phyloP scores from a whole-genome alignment of 2,797 vertebrate species.

The Dendrocincla tyrannina region DNA sequence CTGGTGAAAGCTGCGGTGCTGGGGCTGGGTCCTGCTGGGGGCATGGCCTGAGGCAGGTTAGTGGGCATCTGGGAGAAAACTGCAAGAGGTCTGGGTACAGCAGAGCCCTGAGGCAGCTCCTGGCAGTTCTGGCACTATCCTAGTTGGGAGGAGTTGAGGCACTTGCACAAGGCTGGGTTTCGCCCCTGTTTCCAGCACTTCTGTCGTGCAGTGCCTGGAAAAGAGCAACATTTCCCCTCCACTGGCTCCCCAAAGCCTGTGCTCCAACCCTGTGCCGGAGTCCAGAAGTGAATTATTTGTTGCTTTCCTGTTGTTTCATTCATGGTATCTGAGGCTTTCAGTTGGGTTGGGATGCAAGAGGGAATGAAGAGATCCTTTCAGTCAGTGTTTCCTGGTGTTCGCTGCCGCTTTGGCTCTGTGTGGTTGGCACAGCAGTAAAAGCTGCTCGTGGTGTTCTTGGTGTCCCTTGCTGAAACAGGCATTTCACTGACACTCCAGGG shows the following conservation, averaged over 20 bases:
- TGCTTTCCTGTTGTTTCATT: not conserved
- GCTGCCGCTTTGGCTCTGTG: not conserved
- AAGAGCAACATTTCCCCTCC: fast-evolving
- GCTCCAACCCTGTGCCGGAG: not conserved
- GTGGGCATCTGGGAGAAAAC: not conserved
- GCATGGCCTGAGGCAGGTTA: fast-evolving
- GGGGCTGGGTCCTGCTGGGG: not conserved
- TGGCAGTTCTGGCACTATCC: fast-evolving
- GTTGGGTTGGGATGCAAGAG: not conserved
- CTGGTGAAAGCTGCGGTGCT: not conserved
- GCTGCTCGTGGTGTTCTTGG: not conserved
- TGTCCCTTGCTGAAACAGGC: not conserved
- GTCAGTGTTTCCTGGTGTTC: not conserved
- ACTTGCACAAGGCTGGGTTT: not conserved
- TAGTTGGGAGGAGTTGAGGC: too few species aligned
- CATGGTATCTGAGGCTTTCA: not conserved
- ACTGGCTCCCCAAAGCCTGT: not conserved
- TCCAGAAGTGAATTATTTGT: not conserved
- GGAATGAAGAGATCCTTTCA: not conserved
- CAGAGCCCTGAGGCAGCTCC: not conserved
- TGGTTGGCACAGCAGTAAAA: not conserved
- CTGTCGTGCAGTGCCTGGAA: not conserved
- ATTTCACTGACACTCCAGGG: not conserved
- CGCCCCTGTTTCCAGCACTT: not conserved
- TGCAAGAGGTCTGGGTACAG: not conserved